These are phyloP conservation scores for Siphonodentalium dalli DNA, from an alignment of 2,888 invertebrate genomes.

Conservation along the genomic window DNA sequence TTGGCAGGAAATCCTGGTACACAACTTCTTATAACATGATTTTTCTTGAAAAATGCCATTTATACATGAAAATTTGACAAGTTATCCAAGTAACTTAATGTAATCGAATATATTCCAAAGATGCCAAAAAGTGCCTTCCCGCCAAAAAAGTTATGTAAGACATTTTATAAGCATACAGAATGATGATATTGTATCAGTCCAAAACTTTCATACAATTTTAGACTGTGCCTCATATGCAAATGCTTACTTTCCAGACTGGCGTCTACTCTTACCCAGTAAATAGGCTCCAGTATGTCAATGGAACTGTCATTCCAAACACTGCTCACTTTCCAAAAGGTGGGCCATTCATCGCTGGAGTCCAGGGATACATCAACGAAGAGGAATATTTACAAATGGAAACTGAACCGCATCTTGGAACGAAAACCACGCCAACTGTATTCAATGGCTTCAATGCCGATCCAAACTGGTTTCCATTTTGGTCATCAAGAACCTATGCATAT, in stretches of 20 bases:
- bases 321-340: slow-evolving; percentile 20
- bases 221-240: too few relatives aligned
- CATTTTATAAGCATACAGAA: too few relatives aligned
- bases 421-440: slow-evolving; percentile 35
- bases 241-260: slow-evolving; percentile 38
- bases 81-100: too few relatives aligned
- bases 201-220: too few relatives aligned
- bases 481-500: slow-evolving; percentile 40
- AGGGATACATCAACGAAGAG: slow-evolving; percentile 26
- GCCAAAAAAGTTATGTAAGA: too few relatives aligned
- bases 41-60: too few relatives aligned
- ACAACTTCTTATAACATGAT: too few relatives aligned
- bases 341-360: slow-evolving; percentile 31
- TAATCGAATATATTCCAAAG: too few relatives aligned
- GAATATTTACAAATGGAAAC: slow-evolving; percentile 33
- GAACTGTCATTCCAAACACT: slow-evolving; percentile 25
- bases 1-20: too few relatives aligned
- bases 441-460: slow-evolving; percentile 42
- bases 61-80: too few relatives aligned
- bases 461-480: slow-evolving; percentile 39
- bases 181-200: too few relatives aligned
- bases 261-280: slow-evolving; percentile 41
- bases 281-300: slow-evolving; percentile 35
- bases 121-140: too few relatives aligned
- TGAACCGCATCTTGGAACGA: slow-evolving; percentile 34